phyloP scores from a whole-genome alignment of 2,113 vertebrate species.

The Ramphastos sulfuratus region DNA sequence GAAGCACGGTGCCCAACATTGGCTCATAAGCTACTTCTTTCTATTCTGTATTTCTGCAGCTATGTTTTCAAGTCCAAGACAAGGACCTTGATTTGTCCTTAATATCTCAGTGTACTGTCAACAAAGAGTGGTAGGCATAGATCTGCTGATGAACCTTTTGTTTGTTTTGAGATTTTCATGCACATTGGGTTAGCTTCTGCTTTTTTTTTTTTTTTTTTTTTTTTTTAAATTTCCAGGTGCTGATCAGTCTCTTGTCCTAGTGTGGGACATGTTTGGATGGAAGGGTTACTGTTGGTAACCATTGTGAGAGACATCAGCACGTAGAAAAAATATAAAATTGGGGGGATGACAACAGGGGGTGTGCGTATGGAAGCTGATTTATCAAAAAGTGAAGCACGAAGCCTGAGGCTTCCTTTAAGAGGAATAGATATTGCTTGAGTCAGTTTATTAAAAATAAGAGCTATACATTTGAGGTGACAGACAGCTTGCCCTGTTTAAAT shows the following conservation, averaged over 20 bases:
- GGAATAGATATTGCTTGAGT: not conserved
- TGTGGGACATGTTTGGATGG: not conserved
- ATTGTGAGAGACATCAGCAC: not conserved
- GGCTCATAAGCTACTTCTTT: not conserved
- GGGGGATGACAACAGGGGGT: too few species aligned
- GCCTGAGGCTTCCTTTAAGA: not conserved
- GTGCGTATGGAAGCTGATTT: not conserved
- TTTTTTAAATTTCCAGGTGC: not conserved
- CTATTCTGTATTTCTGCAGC: not conserved
- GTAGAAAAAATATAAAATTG: not conserved
- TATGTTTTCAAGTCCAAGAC: not conserved
- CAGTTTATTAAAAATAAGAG: not conserved
- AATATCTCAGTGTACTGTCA: not conserved
- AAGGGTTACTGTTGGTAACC: not conserved
- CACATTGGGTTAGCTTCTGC: not conserved
- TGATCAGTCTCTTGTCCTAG: not conserved
- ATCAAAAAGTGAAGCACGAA: constrained; percentile 2
- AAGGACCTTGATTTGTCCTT: not conserved
- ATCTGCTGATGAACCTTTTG: not conserved
- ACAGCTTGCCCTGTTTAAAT: constrained; percentile 24
- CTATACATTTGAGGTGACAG: not conserved
- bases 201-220: not conserved
- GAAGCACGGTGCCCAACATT: not conserved
- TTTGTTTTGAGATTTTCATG: not conserved
- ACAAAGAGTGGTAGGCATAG: not conserved